Evolutionary conservation across 1,140 invertebrate genomes (phyloP).

Genomic region (Cydia pomonella): DNA sequence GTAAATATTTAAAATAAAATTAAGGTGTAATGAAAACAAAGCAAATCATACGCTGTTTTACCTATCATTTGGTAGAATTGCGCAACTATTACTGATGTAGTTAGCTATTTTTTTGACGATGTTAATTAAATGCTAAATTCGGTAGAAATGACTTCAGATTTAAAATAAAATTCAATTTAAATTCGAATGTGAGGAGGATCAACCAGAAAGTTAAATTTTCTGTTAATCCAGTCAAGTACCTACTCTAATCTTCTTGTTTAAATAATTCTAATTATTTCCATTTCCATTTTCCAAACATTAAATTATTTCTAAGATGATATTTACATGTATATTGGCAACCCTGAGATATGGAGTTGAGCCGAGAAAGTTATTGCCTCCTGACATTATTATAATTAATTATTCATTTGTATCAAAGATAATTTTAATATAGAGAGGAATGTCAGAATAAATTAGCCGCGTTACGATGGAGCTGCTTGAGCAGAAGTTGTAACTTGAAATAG

Average conservation of each 20-base stretch:
- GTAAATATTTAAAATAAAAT: too few species aligned
- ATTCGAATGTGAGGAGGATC: too few species aligned
- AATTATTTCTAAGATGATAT: not conserved
- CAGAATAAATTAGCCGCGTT: not conserved
- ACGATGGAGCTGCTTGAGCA: not conserved
- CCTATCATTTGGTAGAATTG: too few species aligned
- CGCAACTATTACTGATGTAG: too few species aligned
- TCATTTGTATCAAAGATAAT: conserved; percentile 22
- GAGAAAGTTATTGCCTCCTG: conserved; percentile 15
- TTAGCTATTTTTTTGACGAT: too few species aligned
- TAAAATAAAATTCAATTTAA: too few species aligned
- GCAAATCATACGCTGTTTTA: too few species aligned
- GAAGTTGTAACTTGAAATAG: not conserved
- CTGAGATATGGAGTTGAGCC: not conserved
- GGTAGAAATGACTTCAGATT: too few species aligned
- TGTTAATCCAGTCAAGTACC: not conserved
- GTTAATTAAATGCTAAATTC: too few species aligned
- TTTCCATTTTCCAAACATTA: not conserved
- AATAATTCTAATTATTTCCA: not conserved
- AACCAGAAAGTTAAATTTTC: not conserved
- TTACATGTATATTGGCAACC: conserved; percentile 25
- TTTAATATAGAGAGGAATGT: not conserved
- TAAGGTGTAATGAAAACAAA: too few species aligned
- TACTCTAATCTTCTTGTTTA: not conserved
- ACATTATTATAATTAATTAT: conserved; percentile 24